Conservation (phyloP, 2,888 invertebrate genomes). For the Ochlodes sylvanus region DNA sequence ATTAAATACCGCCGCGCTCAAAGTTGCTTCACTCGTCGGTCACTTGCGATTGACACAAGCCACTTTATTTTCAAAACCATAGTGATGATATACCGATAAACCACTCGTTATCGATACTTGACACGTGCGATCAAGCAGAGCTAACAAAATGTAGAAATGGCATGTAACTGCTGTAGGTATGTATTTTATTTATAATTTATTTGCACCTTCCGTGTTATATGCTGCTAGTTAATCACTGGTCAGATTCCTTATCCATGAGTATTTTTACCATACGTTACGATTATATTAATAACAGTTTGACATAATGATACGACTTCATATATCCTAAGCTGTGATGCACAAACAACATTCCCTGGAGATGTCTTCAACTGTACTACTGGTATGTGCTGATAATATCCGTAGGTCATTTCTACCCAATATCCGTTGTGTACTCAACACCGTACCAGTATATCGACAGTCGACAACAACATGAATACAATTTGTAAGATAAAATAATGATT, state of each 20-base stretch:
- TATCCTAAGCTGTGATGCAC: too few species aligned
- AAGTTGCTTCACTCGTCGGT: not conserved
- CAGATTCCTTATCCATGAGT: too few species aligned
- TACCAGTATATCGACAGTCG: slow-evolving; percentile 56
- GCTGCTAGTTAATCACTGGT: too few species aligned
- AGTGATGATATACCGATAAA: slow-evolving; percentile 8
- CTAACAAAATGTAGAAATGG: not conserved
- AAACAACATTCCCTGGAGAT: too few species aligned
- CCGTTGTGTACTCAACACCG: not conserved
- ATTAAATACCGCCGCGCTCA: not conserved
- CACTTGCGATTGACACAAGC: not conserved
- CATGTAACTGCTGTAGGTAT: too few species aligned
- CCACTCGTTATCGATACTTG: slow-evolving; percentile 9
- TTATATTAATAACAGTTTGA: too few species aligned
- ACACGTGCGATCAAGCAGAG: not conserved
- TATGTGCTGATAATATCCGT: not conserved
- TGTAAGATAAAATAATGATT: slow-evolving; percentile 84
- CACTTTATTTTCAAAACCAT: slow-evolving; percentile 4
- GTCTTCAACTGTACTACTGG: too few species aligned
- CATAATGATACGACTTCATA: too few species aligned
- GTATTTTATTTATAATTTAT: too few species aligned
- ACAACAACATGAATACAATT: slow-evolving; percentile 77
- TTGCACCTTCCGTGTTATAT: too few species aligned
- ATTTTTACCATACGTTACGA: too few species aligned
- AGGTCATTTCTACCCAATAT: not conserved